These are phyloP conservation scores for Morone chrysops DNA, from an alignment of 2,113 vertebrate genomes.

Conservation along the genomic window DNA sequence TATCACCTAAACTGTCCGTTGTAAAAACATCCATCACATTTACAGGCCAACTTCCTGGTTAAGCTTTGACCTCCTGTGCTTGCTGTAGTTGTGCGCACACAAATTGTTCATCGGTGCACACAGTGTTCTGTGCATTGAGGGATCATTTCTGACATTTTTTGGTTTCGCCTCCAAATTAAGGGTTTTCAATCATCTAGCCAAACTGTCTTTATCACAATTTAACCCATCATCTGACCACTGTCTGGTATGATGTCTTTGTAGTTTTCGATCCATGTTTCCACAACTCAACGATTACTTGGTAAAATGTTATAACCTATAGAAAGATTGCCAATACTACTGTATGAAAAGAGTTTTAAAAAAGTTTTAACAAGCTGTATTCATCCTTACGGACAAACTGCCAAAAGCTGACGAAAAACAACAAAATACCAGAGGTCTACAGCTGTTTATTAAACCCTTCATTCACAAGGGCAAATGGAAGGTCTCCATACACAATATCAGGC, in stretches of 20 bases:
- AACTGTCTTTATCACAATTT: too few relatives aligned
- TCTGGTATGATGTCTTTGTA: too few relatives aligned
- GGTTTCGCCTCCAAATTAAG: too few relatives aligned
- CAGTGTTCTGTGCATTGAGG: too few relatives aligned
- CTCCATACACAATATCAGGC: neutral
- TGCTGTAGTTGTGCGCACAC: neutral
- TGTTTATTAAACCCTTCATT: too few relatives aligned
- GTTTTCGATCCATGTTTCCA: neutral
- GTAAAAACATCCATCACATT: too few relatives aligned
- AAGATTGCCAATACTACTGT: neutral
- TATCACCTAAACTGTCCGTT: too few relatives aligned
- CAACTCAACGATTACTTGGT: too few relatives aligned
- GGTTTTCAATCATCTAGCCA: too few relatives aligned
- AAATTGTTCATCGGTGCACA: too few relatives aligned
- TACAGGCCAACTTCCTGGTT: neutral
- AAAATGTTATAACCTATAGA: neutral
- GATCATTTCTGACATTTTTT: too few relatives aligned
- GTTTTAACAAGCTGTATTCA: neutral
- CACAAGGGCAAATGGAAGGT: slow-evolving; percentile 20
- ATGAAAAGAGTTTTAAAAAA: neutral
- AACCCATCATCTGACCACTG: too few relatives aligned
- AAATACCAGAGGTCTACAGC: neutral
- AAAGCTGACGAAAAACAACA: neutral
- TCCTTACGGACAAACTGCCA: neutral
- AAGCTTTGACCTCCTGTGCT: neutral